Conservation (phyloP, 2,113 vertebrate species). For the Malurus elegans region DNA sequence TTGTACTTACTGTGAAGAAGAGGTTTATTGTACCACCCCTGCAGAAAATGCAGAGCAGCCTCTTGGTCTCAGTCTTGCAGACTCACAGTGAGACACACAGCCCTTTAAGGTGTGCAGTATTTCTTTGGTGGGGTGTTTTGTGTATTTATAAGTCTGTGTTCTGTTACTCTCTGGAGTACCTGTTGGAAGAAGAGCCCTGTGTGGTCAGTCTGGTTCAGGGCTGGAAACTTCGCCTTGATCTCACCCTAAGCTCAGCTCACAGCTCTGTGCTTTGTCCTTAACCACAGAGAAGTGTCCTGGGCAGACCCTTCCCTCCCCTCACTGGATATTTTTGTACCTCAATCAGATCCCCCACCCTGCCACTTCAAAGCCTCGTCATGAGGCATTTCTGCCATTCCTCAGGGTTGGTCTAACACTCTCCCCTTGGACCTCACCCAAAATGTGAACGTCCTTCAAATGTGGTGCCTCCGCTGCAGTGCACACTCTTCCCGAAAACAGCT, state of each 20-base stretch:
- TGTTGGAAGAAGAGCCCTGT: neutral
- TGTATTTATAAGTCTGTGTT: fast-evolving
- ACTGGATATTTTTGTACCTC: neutral
- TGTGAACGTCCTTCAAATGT: constrained; percentile 20
- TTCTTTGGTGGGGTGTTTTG: neutral
- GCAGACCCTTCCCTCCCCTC: neutral
- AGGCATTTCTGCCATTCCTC: constrained; percentile 51
- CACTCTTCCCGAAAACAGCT: neutral
- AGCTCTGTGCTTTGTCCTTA: constrained; percentile 24
- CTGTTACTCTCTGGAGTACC: neutral
- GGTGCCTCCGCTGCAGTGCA: neutral
- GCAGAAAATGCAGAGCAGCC: neutral
- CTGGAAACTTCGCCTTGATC: neutral
- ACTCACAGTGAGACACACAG: neutral
- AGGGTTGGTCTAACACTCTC: constrained; percentile 50
- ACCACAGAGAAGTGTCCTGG: neutral
- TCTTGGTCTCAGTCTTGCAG: neutral
- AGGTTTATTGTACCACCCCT: neutral
- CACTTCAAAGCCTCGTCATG: constrained; percentile 32
- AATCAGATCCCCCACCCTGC: constrained; percentile 28
- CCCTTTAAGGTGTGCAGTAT: neutral
- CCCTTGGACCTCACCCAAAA: constrained; percentile 60
- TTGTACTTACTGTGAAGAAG: neutral
- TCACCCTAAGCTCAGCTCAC: neutral
- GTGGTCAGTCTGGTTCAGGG: neutral